phyloP scores from a whole-genome alignment of 2,113 vertebrate genomes.

The Sitta europaea region DNA sequence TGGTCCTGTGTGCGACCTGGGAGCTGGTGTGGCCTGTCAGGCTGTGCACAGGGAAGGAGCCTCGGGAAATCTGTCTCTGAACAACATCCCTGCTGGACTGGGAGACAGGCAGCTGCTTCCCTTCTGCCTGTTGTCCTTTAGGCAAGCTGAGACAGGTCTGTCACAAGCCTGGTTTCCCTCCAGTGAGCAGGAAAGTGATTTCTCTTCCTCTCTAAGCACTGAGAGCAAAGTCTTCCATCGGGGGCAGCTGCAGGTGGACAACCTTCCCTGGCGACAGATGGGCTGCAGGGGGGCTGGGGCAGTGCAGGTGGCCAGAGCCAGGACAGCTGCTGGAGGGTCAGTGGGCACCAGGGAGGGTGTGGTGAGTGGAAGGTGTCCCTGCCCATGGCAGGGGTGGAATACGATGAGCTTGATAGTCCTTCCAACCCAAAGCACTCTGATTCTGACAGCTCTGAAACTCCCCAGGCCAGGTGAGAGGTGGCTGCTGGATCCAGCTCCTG shows the following conservation, averaged over 20 bases:
- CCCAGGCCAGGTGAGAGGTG: neutral
- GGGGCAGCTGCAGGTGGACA: neutral
- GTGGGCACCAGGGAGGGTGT: rapidly evolving
- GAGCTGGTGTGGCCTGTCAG: neutral
- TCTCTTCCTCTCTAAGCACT: neutral
- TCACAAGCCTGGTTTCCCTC: neutral
- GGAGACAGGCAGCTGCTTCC: neutral
- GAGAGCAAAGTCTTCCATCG: neutral
- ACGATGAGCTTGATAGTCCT: neutral
- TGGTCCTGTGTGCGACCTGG: rapidly evolving
- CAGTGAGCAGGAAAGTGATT: neutral
- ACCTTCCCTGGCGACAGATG: rapidly evolving
- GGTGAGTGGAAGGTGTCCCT: neutral
- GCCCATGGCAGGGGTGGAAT: neutral
- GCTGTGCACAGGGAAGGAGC: neutral
- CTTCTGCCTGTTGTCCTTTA: neutral
- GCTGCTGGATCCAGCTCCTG: neutral
- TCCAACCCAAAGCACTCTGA: neutral
- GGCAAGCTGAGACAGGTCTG: neutral
- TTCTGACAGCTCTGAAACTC: neutral
- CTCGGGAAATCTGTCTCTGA: neutral
- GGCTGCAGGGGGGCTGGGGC: neutral
- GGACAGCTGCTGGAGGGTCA: neutral
- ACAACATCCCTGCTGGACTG: rapidly evolving
- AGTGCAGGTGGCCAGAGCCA: neutral